Conservation (phyloP, 2,888 invertebrate species). For the Dione juno region DNA sequence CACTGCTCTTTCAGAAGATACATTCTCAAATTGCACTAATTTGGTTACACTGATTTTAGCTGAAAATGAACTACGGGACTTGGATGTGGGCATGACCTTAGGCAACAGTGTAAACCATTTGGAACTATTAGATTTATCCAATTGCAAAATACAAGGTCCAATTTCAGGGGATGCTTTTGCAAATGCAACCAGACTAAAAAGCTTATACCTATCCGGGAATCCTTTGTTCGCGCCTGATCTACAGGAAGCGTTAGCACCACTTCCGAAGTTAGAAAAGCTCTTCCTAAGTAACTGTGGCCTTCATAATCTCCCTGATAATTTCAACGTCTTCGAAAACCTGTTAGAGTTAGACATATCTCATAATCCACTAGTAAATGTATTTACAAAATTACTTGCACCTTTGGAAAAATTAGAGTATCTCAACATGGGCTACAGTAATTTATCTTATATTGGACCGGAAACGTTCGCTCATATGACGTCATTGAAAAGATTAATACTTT, state of each 20-base stretch:
- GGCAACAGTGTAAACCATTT: conserved; percentile 86
- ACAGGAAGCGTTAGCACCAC: conserved; percentile 85
- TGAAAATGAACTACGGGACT: conserved; percentile 85
- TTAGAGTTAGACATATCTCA: conserved; percentile 88
- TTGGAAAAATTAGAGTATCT: conserved; percentile 86
- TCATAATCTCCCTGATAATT: conserved; percentile 85
- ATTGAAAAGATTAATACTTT: conserved; percentile 85
- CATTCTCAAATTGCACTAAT: conserved; percentile 86
- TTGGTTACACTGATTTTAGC: conserved; percentile 85
- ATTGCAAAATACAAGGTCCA: conserved; percentile 86
- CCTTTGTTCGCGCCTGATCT: conserved; percentile 87
- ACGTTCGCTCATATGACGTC: conserved; percentile 88
- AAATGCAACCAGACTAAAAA: conserved; percentile 86
- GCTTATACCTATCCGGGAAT: conserved; percentile 86
- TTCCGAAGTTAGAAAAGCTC: conserved; percentile 86
- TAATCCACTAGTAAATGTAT: conserved; percentile 87
- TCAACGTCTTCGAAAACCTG: conserved; percentile 86
- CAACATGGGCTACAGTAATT: conserved; percentile 89
- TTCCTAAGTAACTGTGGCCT: conserved; percentile 87
- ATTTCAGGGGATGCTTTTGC: conserved; percentile 87
- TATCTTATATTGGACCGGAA: conserved; percentile 85
- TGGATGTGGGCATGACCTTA: conserved; percentile 86
- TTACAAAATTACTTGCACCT: conserved; percentile 86
- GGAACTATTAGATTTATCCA: conserved; percentile 86
- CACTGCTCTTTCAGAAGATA: conserved; percentile 84